Conservation (phyloP, 2,888 invertebrate genomes). For the Troglohyphantes excavatus region DNA sequence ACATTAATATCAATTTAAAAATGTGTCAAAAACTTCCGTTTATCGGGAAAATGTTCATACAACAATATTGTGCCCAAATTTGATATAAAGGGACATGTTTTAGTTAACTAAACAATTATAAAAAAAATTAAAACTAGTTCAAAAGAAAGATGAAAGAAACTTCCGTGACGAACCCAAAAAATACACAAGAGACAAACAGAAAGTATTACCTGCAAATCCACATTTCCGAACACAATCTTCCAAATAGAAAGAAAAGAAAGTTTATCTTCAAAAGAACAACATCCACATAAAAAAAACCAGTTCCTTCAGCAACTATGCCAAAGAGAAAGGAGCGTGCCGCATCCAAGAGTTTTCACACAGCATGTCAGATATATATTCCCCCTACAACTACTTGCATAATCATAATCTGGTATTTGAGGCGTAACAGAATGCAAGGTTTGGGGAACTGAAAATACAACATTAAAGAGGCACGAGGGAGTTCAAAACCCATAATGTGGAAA, state of each 20-base stretch:
- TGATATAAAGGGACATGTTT: no score
- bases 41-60: no score
- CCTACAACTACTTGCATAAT: neutral
- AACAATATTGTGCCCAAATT: no score
- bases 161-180: no score
- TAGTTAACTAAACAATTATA: no score
- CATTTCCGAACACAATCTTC: neutral
- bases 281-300: neutral
- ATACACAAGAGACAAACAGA: no score
- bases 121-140: no score
- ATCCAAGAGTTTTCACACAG: no score
- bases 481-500: conserved; percentile 3
- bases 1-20: no score
- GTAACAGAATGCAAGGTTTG: neutral
- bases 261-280: neutral
- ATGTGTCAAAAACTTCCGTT: no score
- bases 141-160: no score
- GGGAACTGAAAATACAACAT: neutral
- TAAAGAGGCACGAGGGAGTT: neutral
- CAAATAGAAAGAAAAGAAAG: neutral
- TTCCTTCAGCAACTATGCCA: neutral
- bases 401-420: neutral
- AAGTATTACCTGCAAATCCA: neutral
- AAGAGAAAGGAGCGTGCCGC: no score
- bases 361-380: neutral